Base-by-base conservation (phyloP, 1,140 invertebrate genomes). In the Drosophila equinoxialis region DNA sequence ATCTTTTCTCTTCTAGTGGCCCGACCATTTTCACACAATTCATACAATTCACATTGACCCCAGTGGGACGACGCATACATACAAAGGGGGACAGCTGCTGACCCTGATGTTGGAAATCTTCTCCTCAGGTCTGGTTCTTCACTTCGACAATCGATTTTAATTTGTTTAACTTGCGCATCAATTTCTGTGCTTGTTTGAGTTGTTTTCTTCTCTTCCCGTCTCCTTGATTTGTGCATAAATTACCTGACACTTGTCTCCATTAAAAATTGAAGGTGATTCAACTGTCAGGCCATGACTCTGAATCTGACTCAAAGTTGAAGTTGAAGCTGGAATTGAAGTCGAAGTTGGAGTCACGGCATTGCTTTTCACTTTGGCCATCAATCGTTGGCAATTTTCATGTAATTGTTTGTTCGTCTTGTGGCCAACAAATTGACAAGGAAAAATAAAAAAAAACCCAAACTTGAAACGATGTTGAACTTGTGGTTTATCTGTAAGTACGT, bases 191-290 rank as follows among this genome's bases (percentile, higher is more conserved):
- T 89, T 77, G 80, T 87, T 89, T 83, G 68, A 68, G 78, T 51
- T 17, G 17, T 51, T 51, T 8, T 14, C 17, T 35, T 10, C n/a
- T 8, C 8, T 55, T 42, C 7, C 45, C 42, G 6, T 6, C 39
- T 8, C 42, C 51, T 35, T 62, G 6, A 55, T 72, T 89, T 89
- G 84, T 89, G 84, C 80, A 87, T 90, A 90, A 90, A 90, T 90
- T 90, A 87, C 87, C 66, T 81, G 87, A 90, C 87, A 90, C 87
- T 90, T 90, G 87, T 90, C 87, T 90, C 87, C 80, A 81, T 87
- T 90, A 89, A 89, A 89, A 89, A 89, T 51, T 89, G 84, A 89
- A 89, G 84, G 84, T 89, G 84, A 89, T 89, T 89, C 84, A 89
- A 90, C 80, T 89, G 84, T 74, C 77, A 74, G 81, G 45, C 58